Base-by-base conservation (phyloP, 2,113 vertebrate genomes). In the Prunella fulvescens region DNA sequence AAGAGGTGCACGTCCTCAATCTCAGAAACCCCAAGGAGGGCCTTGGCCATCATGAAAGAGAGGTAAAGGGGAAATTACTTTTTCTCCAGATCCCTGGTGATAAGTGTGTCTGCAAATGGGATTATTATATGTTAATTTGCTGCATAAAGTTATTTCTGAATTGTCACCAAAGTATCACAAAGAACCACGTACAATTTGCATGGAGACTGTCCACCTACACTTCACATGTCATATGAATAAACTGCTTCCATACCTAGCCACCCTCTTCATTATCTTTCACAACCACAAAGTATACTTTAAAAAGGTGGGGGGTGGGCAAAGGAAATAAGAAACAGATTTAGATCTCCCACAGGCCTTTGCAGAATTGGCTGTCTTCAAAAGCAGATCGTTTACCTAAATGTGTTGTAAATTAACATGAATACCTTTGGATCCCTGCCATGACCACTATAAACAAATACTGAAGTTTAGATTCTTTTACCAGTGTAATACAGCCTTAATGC, bases 1-100 rank as follows among this genome's bases (percentile, higher is more conserved):
- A 99, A 85, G 99, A 99, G 90, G 99, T 99, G 80, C 99, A 99
- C 4, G 45, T 99, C 97, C 98, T 99, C 96, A 99, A 99, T 97
- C 98, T 99, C 86, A 98, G 98, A 77, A 93, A 95, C 48, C 78
- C 95, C 0, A 95, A 98, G 31, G 97, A 98, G 40, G 97, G 96
- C 35, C 95, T 97, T 9, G 96, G 96, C 82, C 97, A 96, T 86
- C 95, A 83, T 14, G 97, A 97, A 40, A 96, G 95, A 92, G 98
- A 99, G 97, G 99, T 99, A 97, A 98, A 80, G 26, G 47, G 24
- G 26, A 81, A 73, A 71, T 48, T 51, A 26, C 25, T 44, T 94
- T 77, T 65, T 5, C 1, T 70, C 17, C 40, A 58, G 19, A 72
- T 91, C 22, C 29, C 51, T 87, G 39, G 26, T 14, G 84, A n/a